Base-by-base conservation (phyloP, 2,113 vertebrate genomes). In the Manacus vitellinus region DNA sequence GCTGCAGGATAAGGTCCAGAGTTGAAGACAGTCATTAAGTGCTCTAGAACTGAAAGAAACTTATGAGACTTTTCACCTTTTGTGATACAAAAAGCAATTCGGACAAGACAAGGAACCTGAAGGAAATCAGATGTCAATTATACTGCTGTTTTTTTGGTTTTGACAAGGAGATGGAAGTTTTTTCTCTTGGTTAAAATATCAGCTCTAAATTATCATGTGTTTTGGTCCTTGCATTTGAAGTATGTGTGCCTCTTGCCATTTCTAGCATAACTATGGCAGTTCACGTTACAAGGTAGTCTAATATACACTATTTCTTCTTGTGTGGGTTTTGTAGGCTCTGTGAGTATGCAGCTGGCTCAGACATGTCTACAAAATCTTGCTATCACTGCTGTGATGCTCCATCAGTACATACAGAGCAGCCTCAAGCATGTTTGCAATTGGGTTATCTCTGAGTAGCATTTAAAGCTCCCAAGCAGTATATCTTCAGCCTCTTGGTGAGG, bases 191-290 rank as follows among this genome's bases (percentile, higher is more conserved):
- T 62, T 94, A 28, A 67, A 74, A 88, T 49, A 47, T 19, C 20
- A 27, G 5, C 12, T 90, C 13, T 88, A 55, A 80, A 74, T 80
- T 28, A 30, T 2, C 0, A 0, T 2, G 8, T 0, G 2, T 47
- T 82, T 68, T 73, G 8, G 35, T 78, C 44, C 28, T 77, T 82
- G 27, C 12, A 6, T 56, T 47, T 61, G 47, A 59, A 27, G 12
- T 51, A 41, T 14, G 21, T 65, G 22, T 2, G 0, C 21, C 27
- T 88, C 39, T 59, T 85, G 31, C 75, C 13, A 11, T 70, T 79
- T 68, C 28, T 76, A 18, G 35, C 33, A 1, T 41, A 71, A 27
- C 52, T 66, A 2, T n/a, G 21, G 44, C 44, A 47, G 13, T 92
- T 89, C 8, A 12, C 17, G 3, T 58, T 84, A 13, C 1, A 33